Base-by-base conservation (phyloP, 2,888 invertebrate genomes). In the Alitta virens region DNA sequence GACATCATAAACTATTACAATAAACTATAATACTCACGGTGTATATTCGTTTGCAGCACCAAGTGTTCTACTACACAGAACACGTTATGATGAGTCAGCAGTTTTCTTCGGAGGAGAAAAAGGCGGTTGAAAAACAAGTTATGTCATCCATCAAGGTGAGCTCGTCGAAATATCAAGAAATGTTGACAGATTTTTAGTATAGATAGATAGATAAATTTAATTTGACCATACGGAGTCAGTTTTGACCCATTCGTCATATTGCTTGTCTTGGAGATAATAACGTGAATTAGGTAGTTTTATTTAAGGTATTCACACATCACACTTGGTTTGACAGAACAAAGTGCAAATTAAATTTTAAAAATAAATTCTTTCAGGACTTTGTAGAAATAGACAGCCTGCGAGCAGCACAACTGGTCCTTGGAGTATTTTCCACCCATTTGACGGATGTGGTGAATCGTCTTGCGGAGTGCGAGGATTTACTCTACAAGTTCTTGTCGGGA, bases 331-430 rank as follows among this genome's bases (percentile, higher is more conserved):
- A n/a, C n/a, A n/a, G n/a, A n/a, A n/a, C n/a, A n/a, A n/a, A n/a
- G n/a, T n/a, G n/a, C n/a, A n/a, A n/a, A n/a, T n/a, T n/a, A n/a
- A n/a, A n/a, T n/a, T n/a, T n/a, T n/a, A n/a, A n/a, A n/a, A n/a
- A n/a, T n/a, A n/a, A n/a, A 49, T n/a, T 49, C 16, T 33, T 33
- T 12, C 76, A 85, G 79, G 82, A 84, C 62, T 77, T 90, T 59
- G 82, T 89, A 40, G 80, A 81, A 38, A 86, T 89, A 54, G 86
- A 89, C 79, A 84, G 86, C 64, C 85, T 85, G 68, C 86, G 86
- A 75, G 86, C 87, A n/a, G 87, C 88, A 0, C 86, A 87, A 72
- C 83, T 89, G 57, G 84, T 89, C 42, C 83, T 86, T 23, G 83
- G 86, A 66, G 85, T 87, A 75, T 86, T 86, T 75, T 80, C 85